Base-by-base conservation (phyloP, 37 sponge, comb jelly and placozoan genomes). In the Oopsacas minuta region DNA sequence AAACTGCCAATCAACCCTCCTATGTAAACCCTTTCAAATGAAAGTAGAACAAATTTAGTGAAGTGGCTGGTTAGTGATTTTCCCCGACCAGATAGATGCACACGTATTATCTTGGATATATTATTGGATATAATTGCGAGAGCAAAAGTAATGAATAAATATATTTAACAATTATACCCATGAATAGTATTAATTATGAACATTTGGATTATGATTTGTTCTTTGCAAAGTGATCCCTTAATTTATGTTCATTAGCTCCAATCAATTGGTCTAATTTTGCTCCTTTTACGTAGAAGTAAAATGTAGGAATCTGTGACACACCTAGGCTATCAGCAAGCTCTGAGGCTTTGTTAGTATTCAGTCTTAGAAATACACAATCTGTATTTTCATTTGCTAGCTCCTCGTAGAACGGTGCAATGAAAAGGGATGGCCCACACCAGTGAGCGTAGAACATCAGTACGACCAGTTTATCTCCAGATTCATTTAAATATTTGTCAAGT, bases 401-500 rank as follows among this genome's bases (percentile, higher is more conserved):
- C 22, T 61, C 75, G 30, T 32, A 61, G 30, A 61, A 7, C 3
- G 75, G 75, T 61, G 3, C 75, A 10, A 61, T 61, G 28, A 20
- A 25, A n/a, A 61, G 17, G 22, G 75, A 61, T 25, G 75, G 75
- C 1, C 28, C 75, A n/a, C 75, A 61, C 75, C 75, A 61, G 20
- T 61, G 75, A 61, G 75, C 75, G 75, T 61, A n/a, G 30, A 61
- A 61, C 75, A 61, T 61, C 32, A 61, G 28, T 7, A 61, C 28
- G 22, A 61, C 75, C 5, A 61, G 30, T 34, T 61, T 61, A 34
- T 61, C 28, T 5, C 22, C 75, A 20, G 75, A 25, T n/a, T 61
- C 75, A 7, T 61, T 61, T 34, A 61, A n/a, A 5, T 25, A 5
- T n/a, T 3, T 61, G 30, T 61, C 75, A 5, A 61, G 28, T n/a